Base-by-base conservation (phyloP, 2,888 invertebrate species). In the Rhynchonema sp. region DNA sequence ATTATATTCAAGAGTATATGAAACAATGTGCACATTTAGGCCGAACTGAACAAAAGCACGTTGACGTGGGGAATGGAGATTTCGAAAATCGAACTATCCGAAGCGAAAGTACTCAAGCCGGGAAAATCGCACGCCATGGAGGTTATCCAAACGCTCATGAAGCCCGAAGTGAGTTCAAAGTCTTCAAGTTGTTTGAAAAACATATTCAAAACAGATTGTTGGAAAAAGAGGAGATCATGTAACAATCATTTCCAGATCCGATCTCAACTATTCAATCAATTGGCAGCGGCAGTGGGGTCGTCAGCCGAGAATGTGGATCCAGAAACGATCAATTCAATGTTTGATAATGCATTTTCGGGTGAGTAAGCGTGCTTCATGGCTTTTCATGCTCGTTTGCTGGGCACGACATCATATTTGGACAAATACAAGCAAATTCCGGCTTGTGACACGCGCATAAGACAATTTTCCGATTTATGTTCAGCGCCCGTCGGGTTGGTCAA, bases 41-140 rank as follows among this genome's bases (percentile, higher is more conserved):
- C 69, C 25, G 73, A 72, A 57, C 65, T 76, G 58, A 75, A 75
- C 62, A 63, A 65, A 60, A 69, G 71, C 60, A 69, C 72, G 9
- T 63, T 58, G 30, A 65, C 66, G 2, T 75, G 74, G 72, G 76
- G 75, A 27, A 68, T 74, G 26, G 72, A 72, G 59, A 70, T 74
- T 1, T 69, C 68, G 46, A 68, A 73, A 58, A 63, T 76, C 2
- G 72, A 74, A 62, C 62, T 76, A 69, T 74, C 68, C 63, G 74
- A 73, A 29, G 61, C 67, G n/a, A 66, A 66, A 56, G 30, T 61
- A 22, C 46, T 46, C 46, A 56, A 56, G 46, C 25, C 38, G 56
- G 46, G 46, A 2, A 3, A 46, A 27, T 29, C 29, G n/a, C 30
- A 29, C 17, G 55, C 55, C 2, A 22, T 30, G 2, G 30, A 22